Evolutionary conservation across 2,888 invertebrate genomes (phyloP).

Genomic region (Rosalia funebris): DNA sequence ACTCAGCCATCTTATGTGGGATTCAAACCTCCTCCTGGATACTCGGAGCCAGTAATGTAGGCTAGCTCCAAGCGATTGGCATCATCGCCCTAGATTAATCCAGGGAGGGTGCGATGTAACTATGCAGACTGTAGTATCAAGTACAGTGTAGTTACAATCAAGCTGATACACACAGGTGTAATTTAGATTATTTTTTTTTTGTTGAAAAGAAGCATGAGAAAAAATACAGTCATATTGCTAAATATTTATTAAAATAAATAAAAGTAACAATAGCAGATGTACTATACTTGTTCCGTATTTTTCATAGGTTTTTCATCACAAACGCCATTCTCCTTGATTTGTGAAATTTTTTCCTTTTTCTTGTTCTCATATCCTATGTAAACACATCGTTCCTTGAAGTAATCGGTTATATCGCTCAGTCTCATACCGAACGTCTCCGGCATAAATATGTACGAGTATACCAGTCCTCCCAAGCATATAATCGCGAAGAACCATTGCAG

Average conservation of each 20-base stretch:
- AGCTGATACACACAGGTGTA: too few relatives aligned
- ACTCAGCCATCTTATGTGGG: too few relatives aligned
- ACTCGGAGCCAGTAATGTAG: too few relatives aligned
- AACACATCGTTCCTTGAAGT: constrained; percentile 62
- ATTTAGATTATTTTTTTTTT: too few relatives aligned
- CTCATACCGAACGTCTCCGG: constrained; percentile 66
- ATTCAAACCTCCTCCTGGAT: too few relatives aligned
- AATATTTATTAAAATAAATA: constrained; percentile 13
- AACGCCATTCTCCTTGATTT: background rate
- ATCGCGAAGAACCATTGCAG: constrained; percentile 69
- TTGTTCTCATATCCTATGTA: constrained; percentile 49
- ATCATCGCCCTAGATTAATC: too few relatives aligned
- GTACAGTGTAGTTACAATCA: too few relatives aligned
- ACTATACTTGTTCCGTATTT: background rate
- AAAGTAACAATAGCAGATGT: background rate
- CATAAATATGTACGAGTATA: constrained; percentile 64
- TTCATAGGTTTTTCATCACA: background rate
- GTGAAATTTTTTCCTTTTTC: background rate
- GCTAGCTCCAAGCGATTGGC: too few relatives aligned
- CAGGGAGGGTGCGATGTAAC: too few relatives aligned
- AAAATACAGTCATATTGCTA: background rate
- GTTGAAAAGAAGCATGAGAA: too few relatives aligned
- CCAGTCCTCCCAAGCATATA: constrained; percentile 61
- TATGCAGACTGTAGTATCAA: too few relatives aligned
- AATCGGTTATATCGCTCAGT: constrained; percentile 64